These are phyloP conservation scores for Cranoglanis bouderius DNA, from an alignment of 2,113 vertebrate species.

Conservation along the genomic window DNA sequence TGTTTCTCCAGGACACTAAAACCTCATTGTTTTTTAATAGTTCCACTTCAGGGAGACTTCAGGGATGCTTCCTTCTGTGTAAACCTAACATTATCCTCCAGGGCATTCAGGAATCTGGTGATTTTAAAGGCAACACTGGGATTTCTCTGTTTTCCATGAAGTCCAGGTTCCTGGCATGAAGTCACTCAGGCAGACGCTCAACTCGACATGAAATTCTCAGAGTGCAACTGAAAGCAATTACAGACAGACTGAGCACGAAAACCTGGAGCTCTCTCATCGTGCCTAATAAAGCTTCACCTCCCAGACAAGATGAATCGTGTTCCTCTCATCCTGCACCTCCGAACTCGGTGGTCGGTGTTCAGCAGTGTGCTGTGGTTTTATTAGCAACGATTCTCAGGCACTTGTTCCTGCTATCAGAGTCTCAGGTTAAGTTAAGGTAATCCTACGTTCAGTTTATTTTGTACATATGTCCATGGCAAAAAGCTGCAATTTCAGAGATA, in stretches of 20 bases:
- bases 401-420: not conserved
- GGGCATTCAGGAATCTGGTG: constrained; percentile 41
- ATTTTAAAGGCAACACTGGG: constrained; percentile 49
- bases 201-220: constrained; percentile 69
- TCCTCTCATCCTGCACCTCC: constrained; percentile 63
- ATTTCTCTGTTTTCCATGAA: constrained; percentile 58
- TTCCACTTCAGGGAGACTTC: not conserved
- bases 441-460: not conserved
- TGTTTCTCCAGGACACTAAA: not conserved
- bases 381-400: constrained; percentile 46
- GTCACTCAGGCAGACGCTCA: constrained; percentile 63
- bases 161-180: constrained; percentile 50
- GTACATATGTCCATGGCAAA: not conserved
- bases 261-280: constrained; percentile 4
- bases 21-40: not conserved
- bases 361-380: constrained; percentile 57
- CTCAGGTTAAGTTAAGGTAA: not conserved
- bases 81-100: constrained; percentile 35
- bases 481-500: not conserved
- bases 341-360: constrained; percentile 61
- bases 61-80: constrained; percentile 22
- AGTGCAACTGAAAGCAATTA: constrained; percentile 72
- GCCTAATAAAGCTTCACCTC: constrained; percentile 53
- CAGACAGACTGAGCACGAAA: constrained; percentile 58
- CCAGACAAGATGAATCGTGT: constrained; percentile 70